Evolutionary conservation across 2,888 invertebrate genomes (phyloP), one percentile per base, ranked within the genome.

Genomic region (Molorchus minor): DNA sequence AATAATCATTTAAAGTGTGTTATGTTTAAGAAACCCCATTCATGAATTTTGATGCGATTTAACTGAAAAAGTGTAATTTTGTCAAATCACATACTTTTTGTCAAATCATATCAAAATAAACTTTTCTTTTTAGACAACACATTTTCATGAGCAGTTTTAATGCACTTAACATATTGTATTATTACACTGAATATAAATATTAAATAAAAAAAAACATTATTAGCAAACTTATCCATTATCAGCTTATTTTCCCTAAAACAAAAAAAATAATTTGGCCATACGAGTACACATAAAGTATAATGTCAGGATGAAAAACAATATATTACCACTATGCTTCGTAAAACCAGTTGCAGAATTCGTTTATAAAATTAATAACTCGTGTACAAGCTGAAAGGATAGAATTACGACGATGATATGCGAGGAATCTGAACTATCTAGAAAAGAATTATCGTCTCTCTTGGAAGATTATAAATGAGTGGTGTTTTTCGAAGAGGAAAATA

Each of bases 281-380:
- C 25, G 21, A 10, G 25, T 44, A 25, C 19, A 16, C 29, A 45
- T 29, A 41, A n/a, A 29, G 29, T 45, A 21, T 20, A 45, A 45
- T 16, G 29, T 29, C 12, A 13, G 29, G 30, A 8, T 20, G n/a
- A 12, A 17, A 1, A 43, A 20, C 20, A 15, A 20, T 20, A 43
- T 25, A 25, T 25, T 25, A 5, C 25, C 19, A 10, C 12, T 21
- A 12, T 20, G 20, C 19, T 5, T 49, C 72, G 74, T 72, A 75
- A 74, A 75, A 75, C 75, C 75, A 75, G 75, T 75, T 74, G 75
- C 75, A 73, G 72, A 71, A 72, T 75, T 73, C 62, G 71, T 73
- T 72, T 73, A 74, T 70, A 72, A 75, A 74, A 75, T 75, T 75
- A 75, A 74, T 75, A 74, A 73, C 71, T 70, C 70, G 68, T 70